Conservation (phyloP, 2,797 vertebrate species). For the Amblyraja radiata region DNA sequence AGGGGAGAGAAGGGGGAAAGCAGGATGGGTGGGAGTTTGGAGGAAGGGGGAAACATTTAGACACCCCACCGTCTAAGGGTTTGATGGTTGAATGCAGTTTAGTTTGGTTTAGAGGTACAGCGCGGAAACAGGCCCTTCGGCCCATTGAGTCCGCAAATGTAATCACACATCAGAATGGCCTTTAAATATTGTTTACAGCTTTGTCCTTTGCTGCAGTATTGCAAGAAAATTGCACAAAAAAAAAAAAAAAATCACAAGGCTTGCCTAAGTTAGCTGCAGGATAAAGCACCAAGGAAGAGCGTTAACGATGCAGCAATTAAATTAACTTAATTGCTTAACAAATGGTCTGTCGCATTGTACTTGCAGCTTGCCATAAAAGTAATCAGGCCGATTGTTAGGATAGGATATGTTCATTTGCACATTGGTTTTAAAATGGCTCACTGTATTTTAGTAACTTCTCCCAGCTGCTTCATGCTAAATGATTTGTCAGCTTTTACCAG, state of each 20-base stretch:
- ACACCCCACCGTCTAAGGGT: not conserved
- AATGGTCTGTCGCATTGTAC: not conserved
- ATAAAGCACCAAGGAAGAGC: not conserved
- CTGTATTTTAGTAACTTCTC: not conserved
- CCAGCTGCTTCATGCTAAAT: not conserved
- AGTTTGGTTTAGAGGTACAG: too few species aligned
- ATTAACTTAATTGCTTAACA: not conserved
- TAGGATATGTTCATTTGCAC: not conserved
- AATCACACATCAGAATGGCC: not conserved
- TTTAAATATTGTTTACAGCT: slow-evolving; percentile 1
- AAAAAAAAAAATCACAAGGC: not conserved
- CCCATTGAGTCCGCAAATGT: not conserved
- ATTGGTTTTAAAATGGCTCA: not conserved
- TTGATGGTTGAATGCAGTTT: not conserved
- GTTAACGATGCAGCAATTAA: not conserved
- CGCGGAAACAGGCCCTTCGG: too few species aligned
- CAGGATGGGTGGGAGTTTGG: too few species aligned
- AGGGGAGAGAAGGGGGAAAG: too few species aligned
- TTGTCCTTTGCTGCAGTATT: not conserved
- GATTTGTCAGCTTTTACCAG: not conserved
- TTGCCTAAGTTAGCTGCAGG: not conserved
- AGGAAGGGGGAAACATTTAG: not conserved
- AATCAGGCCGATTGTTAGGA: too few species aligned
- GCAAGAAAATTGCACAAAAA: not conserved
- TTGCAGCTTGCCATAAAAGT: not conserved